These are phyloP conservation scores for Heliconius himera DNA, from an alignment of 1,140 invertebrate genomes.

Conservation along the genomic window DNA sequence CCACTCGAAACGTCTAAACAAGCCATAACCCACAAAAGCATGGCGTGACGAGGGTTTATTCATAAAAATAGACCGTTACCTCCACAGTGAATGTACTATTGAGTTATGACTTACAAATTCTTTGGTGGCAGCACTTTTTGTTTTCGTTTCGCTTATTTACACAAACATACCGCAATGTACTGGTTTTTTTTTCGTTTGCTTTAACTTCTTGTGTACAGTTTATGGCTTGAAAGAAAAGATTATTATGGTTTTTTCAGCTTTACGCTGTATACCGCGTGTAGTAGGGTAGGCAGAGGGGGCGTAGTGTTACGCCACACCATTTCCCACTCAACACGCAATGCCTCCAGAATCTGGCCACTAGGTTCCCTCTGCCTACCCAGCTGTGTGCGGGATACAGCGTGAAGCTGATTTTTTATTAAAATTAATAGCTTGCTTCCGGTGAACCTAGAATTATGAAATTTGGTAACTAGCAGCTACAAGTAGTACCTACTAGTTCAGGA, in stretches of 20 bases:
- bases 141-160: constrained; percentile 16
- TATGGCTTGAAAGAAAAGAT: background rate
- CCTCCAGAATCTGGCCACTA: too few relatives aligned
- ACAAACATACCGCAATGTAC: constrained; percentile 1
- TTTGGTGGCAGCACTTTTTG: constrained; percentile 28
- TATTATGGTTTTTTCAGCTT: background rate
- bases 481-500: too few relatives aligned
- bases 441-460: too few relatives aligned
- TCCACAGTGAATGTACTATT: constrained; percentile 29
- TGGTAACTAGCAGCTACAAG: too few relatives aligned
- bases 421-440: too few relatives aligned
- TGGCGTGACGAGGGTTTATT: constrained; percentile 37
- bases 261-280: background rate
- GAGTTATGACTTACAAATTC: constrained; percentile 25
- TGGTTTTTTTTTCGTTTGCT: background rate
- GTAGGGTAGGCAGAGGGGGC: too few relatives aligned
- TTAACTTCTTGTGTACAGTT: background rate
- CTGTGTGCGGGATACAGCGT: too few relatives aligned
- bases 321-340: too few relatives aligned
- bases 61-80: constrained; percentile 38
- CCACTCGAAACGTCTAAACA: constrained; percentile 29
- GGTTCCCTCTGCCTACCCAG: too few relatives aligned
- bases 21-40: constrained; percentile 35
- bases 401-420: too few relatives aligned
- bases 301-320: too few relatives aligned